Evolutionary conservation across 2,113 vertebrate species (phyloP).

Genomic region (Lycaon pictus): DNA sequence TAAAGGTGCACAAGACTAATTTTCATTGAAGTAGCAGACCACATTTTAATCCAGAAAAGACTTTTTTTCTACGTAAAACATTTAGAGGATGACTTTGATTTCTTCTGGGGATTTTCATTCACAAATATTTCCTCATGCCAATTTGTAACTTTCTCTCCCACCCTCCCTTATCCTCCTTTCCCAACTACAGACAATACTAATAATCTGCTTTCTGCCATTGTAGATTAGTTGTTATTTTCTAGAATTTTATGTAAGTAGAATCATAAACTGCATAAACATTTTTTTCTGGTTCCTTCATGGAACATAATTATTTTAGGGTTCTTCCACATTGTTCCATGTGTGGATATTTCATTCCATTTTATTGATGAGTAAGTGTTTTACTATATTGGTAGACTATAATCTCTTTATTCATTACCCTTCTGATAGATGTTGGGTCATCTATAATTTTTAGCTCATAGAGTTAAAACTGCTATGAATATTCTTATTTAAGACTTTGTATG

Average conservation of each 20-base stretch:
- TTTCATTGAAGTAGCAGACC: neutral
- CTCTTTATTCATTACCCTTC: neutral
- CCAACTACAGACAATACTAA: neutral
- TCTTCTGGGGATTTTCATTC: neutral
- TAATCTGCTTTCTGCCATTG: neutral
- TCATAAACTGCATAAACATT: neutral
- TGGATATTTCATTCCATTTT: neutral
- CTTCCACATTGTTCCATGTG: neutral
- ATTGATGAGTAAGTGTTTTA: neutral
- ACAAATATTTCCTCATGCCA: neutral
- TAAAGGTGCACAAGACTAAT: neutral
- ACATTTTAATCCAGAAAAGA: neutral
- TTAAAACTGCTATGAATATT: neutral
- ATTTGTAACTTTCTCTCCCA: neutral
- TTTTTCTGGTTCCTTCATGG: neutral
- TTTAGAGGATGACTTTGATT: neutral
- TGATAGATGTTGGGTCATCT: neutral
- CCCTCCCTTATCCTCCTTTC: neutral
- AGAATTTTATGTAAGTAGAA: neutral
- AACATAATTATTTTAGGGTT: neutral
- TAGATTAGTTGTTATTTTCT: neutral
- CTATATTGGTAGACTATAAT: neutral
- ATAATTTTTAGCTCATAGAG: neutral
- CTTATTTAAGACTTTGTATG: neutral
- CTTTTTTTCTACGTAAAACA: neutral